Base-by-base conservation (phyloP, 35 echinoderm and acorn worm species). In the Apostichopus californicus region DNA sequence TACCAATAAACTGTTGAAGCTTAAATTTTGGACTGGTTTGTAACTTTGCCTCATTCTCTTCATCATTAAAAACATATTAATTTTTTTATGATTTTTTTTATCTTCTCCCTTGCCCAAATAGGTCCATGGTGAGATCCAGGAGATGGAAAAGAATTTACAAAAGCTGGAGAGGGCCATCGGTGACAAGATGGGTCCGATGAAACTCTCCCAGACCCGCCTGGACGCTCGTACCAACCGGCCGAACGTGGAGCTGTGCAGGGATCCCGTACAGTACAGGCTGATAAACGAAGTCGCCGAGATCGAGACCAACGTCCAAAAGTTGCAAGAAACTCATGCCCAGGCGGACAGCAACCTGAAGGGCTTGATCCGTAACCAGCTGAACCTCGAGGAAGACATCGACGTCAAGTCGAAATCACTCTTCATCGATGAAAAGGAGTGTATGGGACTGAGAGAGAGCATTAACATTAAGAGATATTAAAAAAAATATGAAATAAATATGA, bases 211-310 rank as follows among this genome's bases (percentile, higher is more conserved):
- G 78, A 96, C 97, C 21, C 91, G 97, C 11, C 93, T 99, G 5
- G 93, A 96, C 66, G 90, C 93, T 20, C 93, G 97, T 25, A 95
- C 97, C 24, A 90, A 93, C 57, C 87, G 95, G 25, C 97, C 97
- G 14, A 99, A 99, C 55, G 93, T 96, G 83, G 97, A 99, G 93
- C 92, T 99, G 22, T 99, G 97, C 56, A 95, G 97, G 0, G 97
- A 99, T 75, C 97, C 95, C 21, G 97, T 99, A n/a, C 97, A 99
- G 85, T 99, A 99, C 91, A 90, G 95, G n/a, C 95, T 99, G 63
- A 99, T 99, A 86, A 93, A 91, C 34, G 97, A 99, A 87, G 95
- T 96, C 1, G 93, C 95, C 2, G 95, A 99, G 78, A 94, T 99
- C 25, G 93, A 96, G 65, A 93, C 93, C 8, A 96, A 94, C 88